Evolutionary conservation across 1,140 invertebrate species (phyloP).

Genomic region (Cydia splendana): DNA sequence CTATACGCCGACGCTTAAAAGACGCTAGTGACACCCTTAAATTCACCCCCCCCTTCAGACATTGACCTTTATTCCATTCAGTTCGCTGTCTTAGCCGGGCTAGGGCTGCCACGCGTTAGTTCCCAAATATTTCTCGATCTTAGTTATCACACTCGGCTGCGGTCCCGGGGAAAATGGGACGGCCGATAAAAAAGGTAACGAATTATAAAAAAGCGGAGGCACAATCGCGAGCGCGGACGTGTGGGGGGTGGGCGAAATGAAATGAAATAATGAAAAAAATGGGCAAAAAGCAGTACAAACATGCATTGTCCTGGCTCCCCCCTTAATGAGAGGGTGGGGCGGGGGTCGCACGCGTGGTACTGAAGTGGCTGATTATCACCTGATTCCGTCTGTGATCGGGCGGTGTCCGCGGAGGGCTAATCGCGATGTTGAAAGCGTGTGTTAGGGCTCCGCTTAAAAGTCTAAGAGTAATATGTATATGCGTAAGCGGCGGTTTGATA

Average conservation of each 20-base stretch:
- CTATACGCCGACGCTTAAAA: too few species aligned
- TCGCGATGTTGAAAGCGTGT: neutral
- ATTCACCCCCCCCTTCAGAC: neutral
- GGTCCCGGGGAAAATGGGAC: constrained; percentile 75
- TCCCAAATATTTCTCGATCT: constrained; percentile 1
- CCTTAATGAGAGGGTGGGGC: constrained; percentile 67
- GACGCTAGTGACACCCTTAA: neutral
- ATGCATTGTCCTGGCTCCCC: constrained; percentile 75
- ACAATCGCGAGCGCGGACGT: constrained; percentile 76
- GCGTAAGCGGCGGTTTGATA: too few species aligned
- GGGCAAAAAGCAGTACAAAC: constrained; percentile 79
- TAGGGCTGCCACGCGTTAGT: neutral
- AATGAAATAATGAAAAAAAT: constrained; percentile 80
- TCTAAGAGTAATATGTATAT: neutral
- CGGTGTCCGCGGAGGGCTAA: neutral
- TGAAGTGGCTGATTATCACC: constrained; percentile 76
- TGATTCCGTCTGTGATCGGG: constrained; percentile 63
- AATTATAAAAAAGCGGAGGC: constrained; percentile 79
- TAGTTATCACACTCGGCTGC: constrained; percentile 47
- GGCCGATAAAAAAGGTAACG: constrained; percentile 80
- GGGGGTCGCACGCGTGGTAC: constrained; percentile 52
- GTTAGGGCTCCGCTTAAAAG: neutral
- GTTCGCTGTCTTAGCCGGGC: neutral
- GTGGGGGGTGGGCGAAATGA: constrained; percentile 77
- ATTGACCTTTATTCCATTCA: neutral